Evolutionary conservation across 2,113 vertebrate genomes (phyloP).

Genomic region (Sander lucioperca): DNA sequence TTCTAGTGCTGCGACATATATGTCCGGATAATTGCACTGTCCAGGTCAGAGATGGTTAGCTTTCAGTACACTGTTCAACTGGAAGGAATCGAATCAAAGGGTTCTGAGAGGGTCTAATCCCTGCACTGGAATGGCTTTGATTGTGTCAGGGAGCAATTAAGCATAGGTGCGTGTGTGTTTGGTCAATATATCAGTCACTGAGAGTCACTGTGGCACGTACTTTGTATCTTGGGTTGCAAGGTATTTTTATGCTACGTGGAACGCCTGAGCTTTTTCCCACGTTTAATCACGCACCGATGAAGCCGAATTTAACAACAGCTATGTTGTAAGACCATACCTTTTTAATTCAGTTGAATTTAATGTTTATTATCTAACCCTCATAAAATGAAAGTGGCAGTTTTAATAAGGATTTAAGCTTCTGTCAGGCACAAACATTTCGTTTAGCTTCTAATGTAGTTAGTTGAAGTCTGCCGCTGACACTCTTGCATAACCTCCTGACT

Average conservation of each 20-base stretch:
- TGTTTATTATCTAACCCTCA: conserved; percentile 8
- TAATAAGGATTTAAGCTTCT: background rate
- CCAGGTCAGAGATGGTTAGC: conserved; percentile 63
- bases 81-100: conserved; percentile 73
- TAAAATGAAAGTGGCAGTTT: conserved; percentile 12
- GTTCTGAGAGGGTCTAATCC: conserved; percentile 64
- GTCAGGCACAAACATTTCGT: background rate
- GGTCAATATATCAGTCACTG: conserved; percentile 51
- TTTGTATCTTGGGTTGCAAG: conserved; percentile 22
- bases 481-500: conserved; percentile 43
- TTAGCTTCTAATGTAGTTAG: background rate
- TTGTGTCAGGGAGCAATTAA: conserved; percentile 61
- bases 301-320: background rate
- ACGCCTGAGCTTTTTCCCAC: conserved; percentile 27
- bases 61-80: conserved; percentile 67
- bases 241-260: conserved; percentile 38
- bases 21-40: conserved; percentile 64
- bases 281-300: conserved; percentile 37
- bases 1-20: conserved; percentile 27
- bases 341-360: background rate
- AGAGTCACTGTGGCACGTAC: conserved; percentile 24
- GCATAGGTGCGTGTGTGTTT: conserved; percentile 60
- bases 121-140: conserved; percentile 69
- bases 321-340: background rate
- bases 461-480: conserved; percentile 6